These are phyloP conservation scores for Xestia c-nigrum DNA, from an alignment of 2,888 invertebrate genomes.

Conservation along the genomic window DNA sequence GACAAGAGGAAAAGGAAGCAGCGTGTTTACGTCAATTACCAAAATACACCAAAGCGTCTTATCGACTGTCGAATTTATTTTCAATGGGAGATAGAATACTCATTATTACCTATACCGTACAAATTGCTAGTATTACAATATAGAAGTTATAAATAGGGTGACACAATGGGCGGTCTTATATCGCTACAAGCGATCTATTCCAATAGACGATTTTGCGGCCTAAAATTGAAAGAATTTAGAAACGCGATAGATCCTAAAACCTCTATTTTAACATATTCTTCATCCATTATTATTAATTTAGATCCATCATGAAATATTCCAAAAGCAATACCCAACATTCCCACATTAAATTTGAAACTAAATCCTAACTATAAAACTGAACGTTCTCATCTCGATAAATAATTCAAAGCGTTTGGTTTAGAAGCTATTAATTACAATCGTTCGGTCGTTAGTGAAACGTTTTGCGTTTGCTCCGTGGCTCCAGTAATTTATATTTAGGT, in stretches of 20 bases:
- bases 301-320: neutral
- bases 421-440: constrained; percentile 59
- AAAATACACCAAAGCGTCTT: neutral
- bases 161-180: too few relatives aligned
- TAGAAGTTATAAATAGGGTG: too few relatives aligned
- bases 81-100: neutral
- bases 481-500: constrained; percentile 49
- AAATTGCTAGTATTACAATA: too few relatives aligned
- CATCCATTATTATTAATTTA: constrained; percentile 5
- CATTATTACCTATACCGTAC: too few relatives aligned
- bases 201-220: neutral
- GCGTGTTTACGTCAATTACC: neutral
- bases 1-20: neutral
- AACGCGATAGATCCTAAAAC: neutral
- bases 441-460: constrained; percentile 53
- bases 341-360: constrained; percentile 39
- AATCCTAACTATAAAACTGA: constrained; percentile 44
- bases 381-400: constrained; percentile 59
- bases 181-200: too few relatives aligned
- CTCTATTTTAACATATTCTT: neutral
- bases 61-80: constrained; percentile 3
- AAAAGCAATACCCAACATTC: constrained; percentile 33
- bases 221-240: neutral
- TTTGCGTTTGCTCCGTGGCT: constrained; percentile 42
- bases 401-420: constrained; percentile 53